Conservation (phyloP, 2,113 vertebrate genomes). For the Alexandromys fortis region DNA sequence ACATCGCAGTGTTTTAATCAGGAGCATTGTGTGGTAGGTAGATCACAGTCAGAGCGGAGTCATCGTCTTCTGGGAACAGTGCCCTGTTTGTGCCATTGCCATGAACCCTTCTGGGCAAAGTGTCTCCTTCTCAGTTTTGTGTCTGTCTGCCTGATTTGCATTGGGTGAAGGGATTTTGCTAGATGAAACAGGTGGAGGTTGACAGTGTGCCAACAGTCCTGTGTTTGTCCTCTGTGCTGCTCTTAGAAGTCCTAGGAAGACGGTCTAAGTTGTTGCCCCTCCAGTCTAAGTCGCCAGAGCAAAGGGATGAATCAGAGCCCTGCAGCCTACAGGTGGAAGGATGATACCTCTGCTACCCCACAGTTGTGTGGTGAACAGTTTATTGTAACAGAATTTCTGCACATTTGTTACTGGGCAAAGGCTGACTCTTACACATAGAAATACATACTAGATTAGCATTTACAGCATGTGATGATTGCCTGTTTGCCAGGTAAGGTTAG, state of each 20-base stretch:
- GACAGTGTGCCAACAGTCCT: background rate
- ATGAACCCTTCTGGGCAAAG: background rate
- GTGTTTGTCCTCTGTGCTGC: background rate
- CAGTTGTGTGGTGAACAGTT: background rate
- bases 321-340: background rate
- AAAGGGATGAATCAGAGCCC: background rate
- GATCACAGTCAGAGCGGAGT: background rate
- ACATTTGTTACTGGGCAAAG: background rate
- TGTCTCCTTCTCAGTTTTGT: background rate
- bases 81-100: background rate
- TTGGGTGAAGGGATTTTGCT: background rate
- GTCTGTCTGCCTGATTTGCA: conserved; percentile 10
- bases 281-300: background rate
- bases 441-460: background rate
- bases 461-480: background rate
- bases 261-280: background rate
- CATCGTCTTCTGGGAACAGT: background rate
- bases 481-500: background rate
- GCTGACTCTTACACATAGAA: background rate
- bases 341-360: too few relatives aligned
- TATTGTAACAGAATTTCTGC: background rate
- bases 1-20: background rate
- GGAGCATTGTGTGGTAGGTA: background rate
- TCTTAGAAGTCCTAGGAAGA: background rate
- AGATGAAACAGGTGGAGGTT: background rate